Evolutionary conservation across 2,888 invertebrate species (phyloP).

Genomic region (Zeuzera pyrina): DNA sequence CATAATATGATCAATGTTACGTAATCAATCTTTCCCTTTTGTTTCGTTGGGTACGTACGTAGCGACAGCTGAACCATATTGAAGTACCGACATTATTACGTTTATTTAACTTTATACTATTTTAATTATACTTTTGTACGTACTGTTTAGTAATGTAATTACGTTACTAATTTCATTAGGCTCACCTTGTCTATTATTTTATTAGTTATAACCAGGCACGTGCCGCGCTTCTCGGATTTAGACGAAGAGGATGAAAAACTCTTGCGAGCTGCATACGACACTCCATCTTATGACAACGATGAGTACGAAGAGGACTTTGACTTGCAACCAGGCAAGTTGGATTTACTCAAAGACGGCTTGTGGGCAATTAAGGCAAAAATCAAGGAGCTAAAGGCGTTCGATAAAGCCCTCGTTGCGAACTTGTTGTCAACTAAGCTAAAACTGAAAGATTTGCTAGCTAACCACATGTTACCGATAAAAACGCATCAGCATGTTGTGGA

Average conservation of each 20-base stretch:
- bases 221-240: conserved; percentile 42
- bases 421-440: conserved; percentile 49
- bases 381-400: conserved; percentile 51
- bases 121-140: no score
- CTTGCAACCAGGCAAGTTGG: conserved; percentile 39
- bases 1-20: no score
- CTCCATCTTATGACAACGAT: conserved; percentile 44
- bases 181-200: background rate
- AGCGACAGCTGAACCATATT: background rate
- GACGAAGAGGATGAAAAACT: conserved; percentile 54
- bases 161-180: background rate
- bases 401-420: conserved; percentile 52
- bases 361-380: conserved; percentile 57
- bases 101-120: no score
- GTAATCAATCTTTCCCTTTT: no score
- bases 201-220: conserved; percentile 22
- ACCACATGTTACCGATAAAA: conserved; percentile 29
- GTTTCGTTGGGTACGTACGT: no score
- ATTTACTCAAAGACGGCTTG: conserved; percentile 51
- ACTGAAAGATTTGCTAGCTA: conserved; percentile 44
- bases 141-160: no score
- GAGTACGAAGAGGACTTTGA: conserved; percentile 37
- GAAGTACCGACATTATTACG: background rate
- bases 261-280: conserved; percentile 53
- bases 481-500: conserved; percentile 35